Evolutionary conservation across 2,888 invertebrate genomes (phyloP).

Genomic region (Ferrisia virgata): DNA sequence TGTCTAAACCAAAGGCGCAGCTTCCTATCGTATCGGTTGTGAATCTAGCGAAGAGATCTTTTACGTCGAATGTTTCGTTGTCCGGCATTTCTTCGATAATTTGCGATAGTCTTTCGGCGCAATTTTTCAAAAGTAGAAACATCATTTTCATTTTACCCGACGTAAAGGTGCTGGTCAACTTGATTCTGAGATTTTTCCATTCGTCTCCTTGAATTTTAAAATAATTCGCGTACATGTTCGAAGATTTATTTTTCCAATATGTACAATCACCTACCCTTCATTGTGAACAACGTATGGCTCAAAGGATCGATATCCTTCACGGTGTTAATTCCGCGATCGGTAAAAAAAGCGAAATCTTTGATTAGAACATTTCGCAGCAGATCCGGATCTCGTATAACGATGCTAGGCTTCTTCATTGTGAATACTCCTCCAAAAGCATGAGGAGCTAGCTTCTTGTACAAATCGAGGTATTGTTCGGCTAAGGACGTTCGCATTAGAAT

Average conservation of each 20-base stretch:
- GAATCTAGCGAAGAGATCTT: constrained; percentile 54
- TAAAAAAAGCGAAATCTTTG: constrained; percentile 13
- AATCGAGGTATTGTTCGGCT: neutral
- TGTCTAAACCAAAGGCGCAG: constrained; percentile 57
- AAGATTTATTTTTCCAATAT: neutral
- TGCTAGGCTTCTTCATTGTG: neutral
- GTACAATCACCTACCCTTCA: neutral
- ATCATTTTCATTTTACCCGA: neutral
- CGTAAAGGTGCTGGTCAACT: neutral
- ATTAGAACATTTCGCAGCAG: neutral
- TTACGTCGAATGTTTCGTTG: constrained; percentile 52
- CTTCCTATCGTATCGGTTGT: constrained; percentile 57
- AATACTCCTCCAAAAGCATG: neutral
- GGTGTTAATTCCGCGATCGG: neutral
- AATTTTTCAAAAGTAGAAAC: neutral
- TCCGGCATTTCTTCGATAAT: neutral
- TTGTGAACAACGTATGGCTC: neutral
- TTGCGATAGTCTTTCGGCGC: neutral
- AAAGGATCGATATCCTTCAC: neutral
- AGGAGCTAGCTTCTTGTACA: neutral
- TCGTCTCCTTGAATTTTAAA: neutral
- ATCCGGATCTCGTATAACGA: constrained; percentile 2
- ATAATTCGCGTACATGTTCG: neutral
- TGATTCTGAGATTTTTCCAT: constrained; percentile 12
- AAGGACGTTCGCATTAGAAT: neutral